Conservation (phyloP, 2,888 invertebrate genomes). For the Coenonympha arcania region DNA sequence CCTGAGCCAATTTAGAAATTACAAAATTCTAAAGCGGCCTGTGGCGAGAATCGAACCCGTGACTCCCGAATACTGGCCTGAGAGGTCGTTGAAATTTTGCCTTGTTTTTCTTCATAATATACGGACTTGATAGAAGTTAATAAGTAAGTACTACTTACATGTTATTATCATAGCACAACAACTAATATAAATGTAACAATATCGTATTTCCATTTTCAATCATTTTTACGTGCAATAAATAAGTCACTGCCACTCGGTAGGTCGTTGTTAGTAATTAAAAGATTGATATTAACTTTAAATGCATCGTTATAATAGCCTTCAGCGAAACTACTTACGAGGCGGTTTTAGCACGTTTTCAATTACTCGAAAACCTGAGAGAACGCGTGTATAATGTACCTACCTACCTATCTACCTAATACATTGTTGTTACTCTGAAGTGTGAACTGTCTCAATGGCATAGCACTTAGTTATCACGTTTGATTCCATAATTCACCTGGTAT, state of each 20-base stretch:
- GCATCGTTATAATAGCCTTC: constrained; percentile 6
- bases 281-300: constrained; percentile 7
- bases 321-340: constrained; percentile 16
- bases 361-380: constrained; percentile 5
- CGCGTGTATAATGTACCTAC: background rate
- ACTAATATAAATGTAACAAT: constrained; percentile 46
- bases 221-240: constrained; percentile 46
- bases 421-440: background rate
- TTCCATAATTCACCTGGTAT: too few species aligned
- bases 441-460: too few species aligned
- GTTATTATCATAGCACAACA: constrained; percentile 40
- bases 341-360: constrained; percentile 19
- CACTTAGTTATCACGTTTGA: too few species aligned
- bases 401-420: too few species aligned
- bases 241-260: background rate
- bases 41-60: too few species aligned
- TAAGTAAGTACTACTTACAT: constrained; percentile 31
- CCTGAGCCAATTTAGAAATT: too few species aligned
- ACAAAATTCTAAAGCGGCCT: too few species aligned
- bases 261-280: constrained; percentile 6
- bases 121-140: background rate
- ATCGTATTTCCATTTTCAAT: constrained; percentile 59
- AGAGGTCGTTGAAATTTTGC: too few species aligned
- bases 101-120: too few species aligned
- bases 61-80: too few species aligned